Base-by-base conservation (phyloP, 92 coral and sea anemone species). In the Porites evermanni region DNA sequence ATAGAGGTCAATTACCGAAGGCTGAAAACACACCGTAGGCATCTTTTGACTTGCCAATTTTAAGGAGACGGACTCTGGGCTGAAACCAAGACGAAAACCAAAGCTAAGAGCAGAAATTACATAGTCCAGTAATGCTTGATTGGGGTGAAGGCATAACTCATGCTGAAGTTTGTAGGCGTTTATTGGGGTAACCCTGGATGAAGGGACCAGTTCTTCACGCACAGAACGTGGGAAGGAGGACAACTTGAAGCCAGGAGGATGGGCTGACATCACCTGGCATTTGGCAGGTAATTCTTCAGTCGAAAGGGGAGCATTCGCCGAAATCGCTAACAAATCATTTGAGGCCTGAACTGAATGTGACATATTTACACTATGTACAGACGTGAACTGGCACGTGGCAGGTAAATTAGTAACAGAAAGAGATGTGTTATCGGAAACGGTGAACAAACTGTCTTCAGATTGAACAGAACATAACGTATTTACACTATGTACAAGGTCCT, bases 371-470 rank as follows among this genome's bases (percentile, higher is more conserved):
- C 29, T 26, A 26, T 26, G 29, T 26, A 26, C 29, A 26, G 29
- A 26, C 29, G 29, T 75, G 88, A 24, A 61, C 75, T 13, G 88
- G 83, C 13, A 75, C 19, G n/a, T 58, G 58, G 20, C 83, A 38
- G 17, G n/a, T 67, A 54, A 47, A 67, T 11, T 51, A 69, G 56
- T 23, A 10, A 61, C 16, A 7, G 29, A 32, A 24, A 26, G 7
- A 8, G 12, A 16, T 9, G 14, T 21, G 18, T 71, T 71, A 71
- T 32, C 54, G 5, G 23, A 21, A 71, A 71, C 12, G 47, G 75
- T 53, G 47, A 71, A 8, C 75, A 47, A 12, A 71, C 4, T 2
- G 18, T 44, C 13, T 71, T 53, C 32, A 71, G 21, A 12, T 4
- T 7, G 18, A 71, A 38, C 4, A 32, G 77, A 50, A 72, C 77